Conservation (phyloP, 2,113 vertebrate species). For the Sclerurus mexicanus region DNA sequence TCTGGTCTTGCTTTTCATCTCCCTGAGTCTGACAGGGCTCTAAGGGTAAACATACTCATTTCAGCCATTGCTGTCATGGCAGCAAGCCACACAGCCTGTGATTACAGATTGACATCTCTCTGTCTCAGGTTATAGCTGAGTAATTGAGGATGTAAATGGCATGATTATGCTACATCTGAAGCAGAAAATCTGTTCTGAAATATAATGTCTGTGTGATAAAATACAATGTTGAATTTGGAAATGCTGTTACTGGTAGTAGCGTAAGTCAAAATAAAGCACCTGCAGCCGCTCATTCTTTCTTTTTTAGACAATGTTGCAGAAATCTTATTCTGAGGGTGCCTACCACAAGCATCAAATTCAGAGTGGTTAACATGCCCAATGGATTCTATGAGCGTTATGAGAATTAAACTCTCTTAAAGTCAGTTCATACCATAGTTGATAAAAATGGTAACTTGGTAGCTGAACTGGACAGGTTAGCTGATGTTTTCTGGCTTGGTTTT, state of each 20-base stretch:
- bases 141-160: not conserved
- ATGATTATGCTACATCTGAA: not conserved
- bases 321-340: not conserved
- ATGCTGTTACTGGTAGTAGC: not conserved
- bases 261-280: not conserved
- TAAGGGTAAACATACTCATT: not conserved
- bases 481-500: not conserved
- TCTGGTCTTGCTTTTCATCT: not conserved
- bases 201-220: not conserved
- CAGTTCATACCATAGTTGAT: not conserved
- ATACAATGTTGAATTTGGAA: not conserved
- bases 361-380: not conserved
- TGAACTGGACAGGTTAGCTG: not conserved
- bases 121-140: not conserved
- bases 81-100: accelerated
- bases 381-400: not conserved
- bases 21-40: not conserved
- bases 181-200: not conserved
- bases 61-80: accelerated
- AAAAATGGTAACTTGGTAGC: not conserved
- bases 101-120: not conserved
- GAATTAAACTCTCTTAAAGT: not conserved
- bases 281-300: not conserved
- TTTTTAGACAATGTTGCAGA: not conserved
- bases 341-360: not conserved